Evolutionary conservation across 64 coral and sea anemone species (phyloP), one percentile per base, ranked within the genome.

Genomic region (Porites australiensis): DNA sequence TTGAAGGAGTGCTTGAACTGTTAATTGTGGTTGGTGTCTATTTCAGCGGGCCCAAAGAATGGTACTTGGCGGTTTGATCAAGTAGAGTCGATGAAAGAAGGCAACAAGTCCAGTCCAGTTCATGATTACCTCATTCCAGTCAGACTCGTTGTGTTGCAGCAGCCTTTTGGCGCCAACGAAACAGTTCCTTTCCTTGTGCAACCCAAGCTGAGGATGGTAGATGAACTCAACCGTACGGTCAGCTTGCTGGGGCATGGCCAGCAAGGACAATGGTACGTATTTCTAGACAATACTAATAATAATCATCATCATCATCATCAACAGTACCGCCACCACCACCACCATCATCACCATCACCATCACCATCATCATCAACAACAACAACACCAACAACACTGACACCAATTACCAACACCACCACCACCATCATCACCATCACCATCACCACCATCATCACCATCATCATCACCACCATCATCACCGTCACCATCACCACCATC

Each of bases 41-140:
- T 46, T 64, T 74, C 59, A 95, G 89, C 82, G 4, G 89, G 94
- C 7, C 88, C 94, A 37, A 81, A 55, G 11, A 95, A 91, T 88
- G 83, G 89, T 15, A 95, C 89, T 52, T 91, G 64, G 77, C 50
- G 94, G 7, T 95, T 92, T 88, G 94, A 95, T 76, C 89, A 95
- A 19, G 70, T 44, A 1, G 86, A 77, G 43, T 10, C 14, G 16
- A 90, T 82, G 88, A 73, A 82, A 57, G 94, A 91, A 88, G 82
- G 66, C 57, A 95, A 95, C 77, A 91, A 87, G 18, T 83, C 87
- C 21, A 77, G 13, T 53, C 82, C 55, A 13, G 64, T 50, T 58
- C 51, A 63, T n/a, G 75, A 87, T 82, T 95, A 88, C 52, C 72
- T 81, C 13, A 95, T 95, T 15, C 94, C 94, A 11, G 70, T 58